Evolutionary conservation across 2,888 invertebrate genomes (phyloP).

Genomic region (Drosophila neutralis): DNA sequence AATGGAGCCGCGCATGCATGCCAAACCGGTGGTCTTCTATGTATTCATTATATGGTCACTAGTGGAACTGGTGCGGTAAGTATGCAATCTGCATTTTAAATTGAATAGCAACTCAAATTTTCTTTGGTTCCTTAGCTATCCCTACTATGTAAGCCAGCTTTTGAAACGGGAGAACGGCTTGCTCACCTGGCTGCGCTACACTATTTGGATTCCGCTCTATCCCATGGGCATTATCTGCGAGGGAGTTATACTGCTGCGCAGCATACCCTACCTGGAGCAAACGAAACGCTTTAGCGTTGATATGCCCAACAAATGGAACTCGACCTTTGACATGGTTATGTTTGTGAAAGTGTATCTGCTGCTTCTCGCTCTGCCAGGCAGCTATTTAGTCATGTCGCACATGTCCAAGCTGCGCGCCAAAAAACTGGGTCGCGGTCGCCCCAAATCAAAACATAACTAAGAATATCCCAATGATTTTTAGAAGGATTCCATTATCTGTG

Average conservation of each 20-base stretch:
- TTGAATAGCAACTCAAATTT: neutral
- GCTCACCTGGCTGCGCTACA: conserved; percentile 96
- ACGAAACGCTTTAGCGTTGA: conserved; percentile 90
- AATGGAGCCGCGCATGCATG: conserved; percentile 93
- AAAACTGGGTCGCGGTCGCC: conserved; percentile 87
- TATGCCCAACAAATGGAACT: conserved; percentile 94
- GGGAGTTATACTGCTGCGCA: conserved; percentile 91
- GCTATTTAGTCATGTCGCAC: conserved; percentile 92
- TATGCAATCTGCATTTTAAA: neutral
- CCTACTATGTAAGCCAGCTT: conserved; percentile 94
- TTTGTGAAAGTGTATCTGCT: conserved; percentile 92
- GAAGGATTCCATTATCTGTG: neutral
- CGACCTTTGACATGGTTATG: conserved; percentile 93
- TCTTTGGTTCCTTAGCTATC: conserved; percentile 89
- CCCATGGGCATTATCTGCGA: conserved; percentile 96
- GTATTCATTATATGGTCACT: conserved; percentile 93
- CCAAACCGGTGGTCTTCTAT: conserved; percentile 94
- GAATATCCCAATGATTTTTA: neutral
- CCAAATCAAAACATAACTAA: conserved; percentile 52
- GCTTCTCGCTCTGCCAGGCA: conserved; percentile 90
- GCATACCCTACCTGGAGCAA: conserved; percentile 95
- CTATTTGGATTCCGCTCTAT: conserved; percentile 96
- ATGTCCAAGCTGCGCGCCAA: conserved; percentile 91
- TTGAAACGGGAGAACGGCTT: conserved; percentile 90
- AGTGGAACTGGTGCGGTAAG: conserved; percentile 93